Base-by-base conservation (phyloP, 1,140 invertebrate genomes). In the Trachymyrmex septentrionalis region DNA sequence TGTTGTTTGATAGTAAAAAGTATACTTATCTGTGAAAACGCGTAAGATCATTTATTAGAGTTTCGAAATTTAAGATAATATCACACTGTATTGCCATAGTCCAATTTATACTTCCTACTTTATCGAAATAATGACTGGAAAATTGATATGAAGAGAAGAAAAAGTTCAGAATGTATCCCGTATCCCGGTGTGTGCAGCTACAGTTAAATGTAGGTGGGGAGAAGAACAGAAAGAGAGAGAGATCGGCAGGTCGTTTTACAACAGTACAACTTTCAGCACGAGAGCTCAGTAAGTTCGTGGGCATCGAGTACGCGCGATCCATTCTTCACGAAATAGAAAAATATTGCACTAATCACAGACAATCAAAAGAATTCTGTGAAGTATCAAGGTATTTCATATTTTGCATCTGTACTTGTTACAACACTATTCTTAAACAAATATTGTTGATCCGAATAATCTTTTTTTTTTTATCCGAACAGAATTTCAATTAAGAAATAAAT, bases 251-350 rank as follows among this genome's bases (percentile, higher is more conserved):
- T 92, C 69, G 80, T 88, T 89, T 87, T 91, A 88, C 88, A 92
- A 88, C 88, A 91, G 88, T 91, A 90, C 67, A 76, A 86, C 59
- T 90, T 71, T 80, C 85, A 73, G 71, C n/a, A 78, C 90, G 76
- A 72, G 87, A 91, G 91, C 93, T 93, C 91, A 93, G 93, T 93
- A 88, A 89, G 85, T 92, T 91, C 55, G 78, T 78, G 88, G 85
- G 85, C 38, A 77, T 76, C 64, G 9, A 38, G 21, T 53, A 34
- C 84, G 85, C 71, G 38, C 69, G 64, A 85, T 75, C 57, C 16
- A 80, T 81, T 61, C 16, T 61, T 4, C 9, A 14, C 6, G 10
- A 55, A 34, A 14, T 27, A 44, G 16, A 21, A 71, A 16, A 21
- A 48, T 5, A 34, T 4, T 1, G 9, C 12, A 48, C 4, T 30